Evolutionary conservation across 2,113 vertebrate genomes (phyloP).

Genomic region (Coptodon rendalli): DNA sequence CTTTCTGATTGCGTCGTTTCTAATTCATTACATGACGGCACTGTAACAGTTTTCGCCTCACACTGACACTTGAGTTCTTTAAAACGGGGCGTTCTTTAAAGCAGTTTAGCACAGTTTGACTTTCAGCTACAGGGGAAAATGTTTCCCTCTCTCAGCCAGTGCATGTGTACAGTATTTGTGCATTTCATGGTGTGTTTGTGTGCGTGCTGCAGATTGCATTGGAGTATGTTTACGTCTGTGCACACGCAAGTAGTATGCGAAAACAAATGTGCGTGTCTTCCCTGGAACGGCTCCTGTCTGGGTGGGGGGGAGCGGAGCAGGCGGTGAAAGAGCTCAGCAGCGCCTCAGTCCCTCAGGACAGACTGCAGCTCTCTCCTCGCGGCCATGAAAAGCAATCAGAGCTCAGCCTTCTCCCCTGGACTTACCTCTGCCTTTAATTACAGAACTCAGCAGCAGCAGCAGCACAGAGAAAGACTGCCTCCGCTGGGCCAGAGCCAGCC

Average conservation of each 20-base stretch:
- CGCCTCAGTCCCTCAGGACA: constrained; percentile 62
- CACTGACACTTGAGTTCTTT: constrained; percentile 41
- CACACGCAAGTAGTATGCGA: not conserved
- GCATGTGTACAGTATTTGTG: not conserved
- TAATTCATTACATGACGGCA: constrained; percentile 43
- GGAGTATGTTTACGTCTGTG: not conserved
- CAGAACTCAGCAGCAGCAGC: constrained; percentile 51
- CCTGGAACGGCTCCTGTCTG: constrained; percentile 37
- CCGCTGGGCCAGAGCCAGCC: constrained; percentile 39
- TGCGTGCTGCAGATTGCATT: not conserved
- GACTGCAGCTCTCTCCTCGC: constrained; percentile 63
- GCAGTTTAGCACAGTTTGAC: constrained; percentile 55
- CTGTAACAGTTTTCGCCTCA: constrained; percentile 39
- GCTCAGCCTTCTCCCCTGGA: constrained; percentile 67
- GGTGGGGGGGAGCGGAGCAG: constrained; percentile 15
- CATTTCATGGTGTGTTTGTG: not conserved
- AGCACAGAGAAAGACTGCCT: constrained; percentile 37
- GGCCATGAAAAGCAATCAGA: constrained; percentile 77
- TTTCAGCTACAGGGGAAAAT: constrained; percentile 41
- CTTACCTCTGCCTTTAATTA: constrained; percentile 78
- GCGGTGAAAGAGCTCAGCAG: constrained; percentile 62
- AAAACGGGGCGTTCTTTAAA: constrained; percentile 45
- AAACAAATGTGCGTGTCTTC: constrained; percentile 43
- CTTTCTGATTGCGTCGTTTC: constrained; percentile 46
- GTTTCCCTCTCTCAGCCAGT: constrained; percentile 25